A percentile compares a stretch with the other conserved stretches of the same genome.
These are phyloP conservation scores for Eremophila alpestris DNA, from an alignment of 2,797 vertebrate species.

Conservation along the genomic window DNA sequence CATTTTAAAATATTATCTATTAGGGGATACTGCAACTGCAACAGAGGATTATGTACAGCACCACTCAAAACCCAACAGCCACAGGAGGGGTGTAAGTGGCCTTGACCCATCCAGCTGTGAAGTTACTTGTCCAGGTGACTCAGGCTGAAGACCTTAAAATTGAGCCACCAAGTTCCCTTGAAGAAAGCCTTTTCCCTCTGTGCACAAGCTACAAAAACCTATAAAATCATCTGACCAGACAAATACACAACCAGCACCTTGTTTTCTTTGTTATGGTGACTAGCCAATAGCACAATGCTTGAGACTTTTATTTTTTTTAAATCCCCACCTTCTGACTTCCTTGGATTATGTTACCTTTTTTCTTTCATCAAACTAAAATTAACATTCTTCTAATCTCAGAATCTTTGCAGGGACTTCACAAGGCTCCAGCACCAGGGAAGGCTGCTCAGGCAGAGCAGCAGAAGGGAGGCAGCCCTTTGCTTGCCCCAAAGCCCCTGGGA, in stretches of 20 bases:
- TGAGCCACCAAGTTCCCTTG: not conserved
- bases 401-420: not conserved
- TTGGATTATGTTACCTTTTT: not conserved
- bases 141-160: not conserved
- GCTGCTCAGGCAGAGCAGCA: not conserved
- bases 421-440: not conserved
- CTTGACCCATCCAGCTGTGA: not conserved
- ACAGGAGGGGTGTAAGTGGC: not conserved
- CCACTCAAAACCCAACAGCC: not conserved
- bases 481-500: not conserved
- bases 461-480: not conserved
- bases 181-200: not conserved
- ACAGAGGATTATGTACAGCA: not conserved
- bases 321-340: not conserved
- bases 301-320: not conserved
- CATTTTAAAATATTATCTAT: conserved; percentile 55
- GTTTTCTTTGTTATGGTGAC: not conserved
- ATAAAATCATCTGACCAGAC: not conserved
- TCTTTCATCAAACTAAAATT: not conserved
- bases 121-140: not conserved
- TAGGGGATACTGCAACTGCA: conserved; percentile 10
- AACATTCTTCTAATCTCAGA: not conserved
- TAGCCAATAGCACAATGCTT: not conserved
- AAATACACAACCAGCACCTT: not conserved
- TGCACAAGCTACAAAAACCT: not conserved